Evolutionary conservation across 2,113 vertebrate genomes (phyloP).

Genomic region (Plotosus lineatus): DNA sequence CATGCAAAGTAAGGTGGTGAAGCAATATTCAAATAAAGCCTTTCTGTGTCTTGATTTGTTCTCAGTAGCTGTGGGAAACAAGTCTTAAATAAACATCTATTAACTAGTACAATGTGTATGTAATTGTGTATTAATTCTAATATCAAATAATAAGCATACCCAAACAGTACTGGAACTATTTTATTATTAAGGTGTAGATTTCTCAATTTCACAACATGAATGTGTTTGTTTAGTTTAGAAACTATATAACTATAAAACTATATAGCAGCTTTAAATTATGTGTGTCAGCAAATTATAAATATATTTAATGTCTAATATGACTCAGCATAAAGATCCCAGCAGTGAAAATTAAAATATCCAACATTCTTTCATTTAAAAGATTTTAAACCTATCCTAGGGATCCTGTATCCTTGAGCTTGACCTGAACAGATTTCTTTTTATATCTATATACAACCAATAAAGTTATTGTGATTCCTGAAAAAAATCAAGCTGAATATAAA

Average conservation of each 20-base stretch:
- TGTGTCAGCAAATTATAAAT: not conserved
- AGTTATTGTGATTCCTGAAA: not conserved
- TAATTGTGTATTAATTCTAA: not conserved
- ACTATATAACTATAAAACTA: not conserved
- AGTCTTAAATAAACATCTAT: not conserved
- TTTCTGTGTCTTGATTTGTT: not conserved
- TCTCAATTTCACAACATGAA: not conserved
- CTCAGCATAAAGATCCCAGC: not conserved
- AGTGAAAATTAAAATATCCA: not conserved
- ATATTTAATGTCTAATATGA: not conserved
- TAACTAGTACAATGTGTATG: not conserved
- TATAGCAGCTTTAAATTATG: not conserved
- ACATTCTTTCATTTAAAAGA: not conserved
- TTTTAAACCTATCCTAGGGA: not conserved
- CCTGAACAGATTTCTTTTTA: not conserved
- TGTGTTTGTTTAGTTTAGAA: not conserved
- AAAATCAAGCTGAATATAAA: slow-evolving; percentile 3
- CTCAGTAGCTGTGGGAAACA: not conserved
- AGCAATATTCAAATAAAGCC: not conserved
- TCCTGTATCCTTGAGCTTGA: not conserved
- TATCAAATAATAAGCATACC: not conserved
- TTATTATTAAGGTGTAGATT: not conserved
- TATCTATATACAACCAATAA: not conserved
- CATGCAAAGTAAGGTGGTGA: not conserved
- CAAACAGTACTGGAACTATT: not conserved